These are phyloP conservation scores for Apodemia zela DNA, from an alignment of 2,888 invertebrate species.

Conservation along the genomic window DNA sequence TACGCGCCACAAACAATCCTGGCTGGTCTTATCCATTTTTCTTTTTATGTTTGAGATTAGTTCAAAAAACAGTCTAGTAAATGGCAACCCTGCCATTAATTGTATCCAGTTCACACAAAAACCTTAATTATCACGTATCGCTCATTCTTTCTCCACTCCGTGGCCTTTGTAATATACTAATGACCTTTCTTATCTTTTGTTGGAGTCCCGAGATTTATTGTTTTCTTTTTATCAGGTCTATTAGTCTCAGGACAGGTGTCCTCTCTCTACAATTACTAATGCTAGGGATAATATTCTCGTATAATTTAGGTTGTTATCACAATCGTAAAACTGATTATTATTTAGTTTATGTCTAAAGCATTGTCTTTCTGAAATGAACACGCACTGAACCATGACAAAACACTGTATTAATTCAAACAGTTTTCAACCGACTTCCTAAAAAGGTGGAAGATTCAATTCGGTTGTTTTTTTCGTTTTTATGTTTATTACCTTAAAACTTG, in stretches of 20 bases:
- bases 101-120: conserved; percentile 6
- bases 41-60: too few species aligned
- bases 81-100: not conserved
- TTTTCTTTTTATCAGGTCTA: conserved; percentile 8
- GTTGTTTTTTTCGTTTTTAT: too few species aligned
- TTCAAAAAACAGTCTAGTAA: not conserved
- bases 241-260: conserved; percentile 1
- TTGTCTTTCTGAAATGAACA: too few species aligned
- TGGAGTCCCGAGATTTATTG: conserved; percentile 4
- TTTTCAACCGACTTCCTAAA: too few species aligned
- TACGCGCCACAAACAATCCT: too few species aligned
- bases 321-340: not conserved
- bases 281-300: not conserved
- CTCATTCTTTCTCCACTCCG: conserved; percentile 2
- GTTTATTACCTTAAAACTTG: too few species aligned
- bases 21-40: too few species aligned
- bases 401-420: too few species aligned
- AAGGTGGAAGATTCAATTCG: too few species aligned
- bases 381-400: too few species aligned
- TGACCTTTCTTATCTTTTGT: conserved; percentile 16
- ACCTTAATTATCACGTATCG: conserved; percentile 11
- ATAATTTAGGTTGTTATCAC: not conserved
- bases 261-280: not conserved
- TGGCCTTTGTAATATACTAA: conserved; percentile 10
- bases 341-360: too few species aligned